Base-by-base conservation (phyloP, 2,797 vertebrate genomes). In the Acanthopagrus latus region DNA sequence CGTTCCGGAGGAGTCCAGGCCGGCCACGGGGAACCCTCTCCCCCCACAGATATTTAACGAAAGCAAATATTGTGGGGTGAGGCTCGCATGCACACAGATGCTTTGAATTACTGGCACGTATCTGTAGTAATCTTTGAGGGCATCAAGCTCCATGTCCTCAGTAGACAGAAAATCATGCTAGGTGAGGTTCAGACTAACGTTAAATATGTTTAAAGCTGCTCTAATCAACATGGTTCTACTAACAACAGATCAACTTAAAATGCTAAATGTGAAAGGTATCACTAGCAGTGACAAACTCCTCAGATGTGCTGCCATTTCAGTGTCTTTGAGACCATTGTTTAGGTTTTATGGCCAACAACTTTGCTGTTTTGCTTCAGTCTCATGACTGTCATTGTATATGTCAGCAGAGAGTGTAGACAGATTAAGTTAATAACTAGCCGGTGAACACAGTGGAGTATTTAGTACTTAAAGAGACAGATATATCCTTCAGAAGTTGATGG, bases 11-110 rank as follows among this genome's bases (percentile, higher is more conserved):
- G 94, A 97, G 68, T 95, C 90, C 56, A 92, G 97, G 72, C 98
- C 98, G 1, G 71, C 96, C 0, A 95, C 93, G 0, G 98, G 98
- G 59, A 96, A 97, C 72, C 97, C 97, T 0, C 93, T 99, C 60
- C 98, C 98, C 1, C 98, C 98, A 9, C 97, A 98, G 93, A 97
- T 99, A 93, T 99, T 99, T 89, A 98, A 96, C 3, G 97, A 97
- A 75, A 91, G 93, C 88, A 95, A 91, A 76, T 99, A 99, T 78
- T 97, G 97, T 1, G 98, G 98, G 96, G 98, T 99, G 90, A 96
- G 97, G 60, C 54, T 63, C 67, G 29, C 43, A 8, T 47, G 20
- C 50, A 74, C 65, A 56, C 56, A 71, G 64, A 71, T 41, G 38
- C 44, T 62, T 17, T 17, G n/a, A 58, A 57, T 51, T 54, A 56